Evolutionary conservation across 2,797 vertebrate genomes (phyloP).

Genomic region (Centroberyx gerrardi): DNA sequence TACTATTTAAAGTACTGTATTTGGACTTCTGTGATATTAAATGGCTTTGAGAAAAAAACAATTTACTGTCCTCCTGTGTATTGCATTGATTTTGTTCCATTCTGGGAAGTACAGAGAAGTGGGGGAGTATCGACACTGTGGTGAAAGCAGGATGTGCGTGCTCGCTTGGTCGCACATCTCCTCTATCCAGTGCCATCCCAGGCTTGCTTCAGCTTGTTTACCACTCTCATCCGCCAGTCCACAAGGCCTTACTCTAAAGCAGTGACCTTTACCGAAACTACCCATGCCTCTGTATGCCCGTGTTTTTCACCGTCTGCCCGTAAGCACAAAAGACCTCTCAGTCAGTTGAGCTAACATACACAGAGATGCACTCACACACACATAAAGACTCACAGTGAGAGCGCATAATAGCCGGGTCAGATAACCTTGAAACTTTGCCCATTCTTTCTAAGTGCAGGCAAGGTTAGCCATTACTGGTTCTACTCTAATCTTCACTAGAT

Average conservation of each 20-base stretch:
- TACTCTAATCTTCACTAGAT: constrained; percentile 14
- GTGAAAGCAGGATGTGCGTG: constrained; percentile 44
- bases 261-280: constrained; percentile 64
- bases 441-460: constrained; percentile 4
- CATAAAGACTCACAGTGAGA: constrained; percentile 14
- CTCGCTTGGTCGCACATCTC: constrained; percentile 41
- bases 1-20: constrained; percentile 59
- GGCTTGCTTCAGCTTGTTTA: constrained; percentile 69
- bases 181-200: constrained; percentile 53
- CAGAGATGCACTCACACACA: neutral
- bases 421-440: constrained; percentile 65
- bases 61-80: constrained; percentile 41
- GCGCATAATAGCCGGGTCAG: constrained; percentile 18
- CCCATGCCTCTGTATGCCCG: constrained; percentile 20
- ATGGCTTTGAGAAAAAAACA: constrained; percentile 67
- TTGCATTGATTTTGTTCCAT: constrained; percentile 73
- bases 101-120: constrained; percentile 48
- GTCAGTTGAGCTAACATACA: constrained; percentile 22
- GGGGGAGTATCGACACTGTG: constrained; percentile 51
- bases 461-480: constrained; percentile 18
- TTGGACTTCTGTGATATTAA: constrained; percentile 75
- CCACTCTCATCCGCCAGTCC: constrained; percentile 54
- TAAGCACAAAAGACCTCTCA: constrained; percentile 47
- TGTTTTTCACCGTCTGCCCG: constrained; percentile 39
- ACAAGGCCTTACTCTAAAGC: constrained; percentile 56